Conservation (phyloP, 1,140 invertebrate genomes). For the Harpegnathos saltator region DNA sequence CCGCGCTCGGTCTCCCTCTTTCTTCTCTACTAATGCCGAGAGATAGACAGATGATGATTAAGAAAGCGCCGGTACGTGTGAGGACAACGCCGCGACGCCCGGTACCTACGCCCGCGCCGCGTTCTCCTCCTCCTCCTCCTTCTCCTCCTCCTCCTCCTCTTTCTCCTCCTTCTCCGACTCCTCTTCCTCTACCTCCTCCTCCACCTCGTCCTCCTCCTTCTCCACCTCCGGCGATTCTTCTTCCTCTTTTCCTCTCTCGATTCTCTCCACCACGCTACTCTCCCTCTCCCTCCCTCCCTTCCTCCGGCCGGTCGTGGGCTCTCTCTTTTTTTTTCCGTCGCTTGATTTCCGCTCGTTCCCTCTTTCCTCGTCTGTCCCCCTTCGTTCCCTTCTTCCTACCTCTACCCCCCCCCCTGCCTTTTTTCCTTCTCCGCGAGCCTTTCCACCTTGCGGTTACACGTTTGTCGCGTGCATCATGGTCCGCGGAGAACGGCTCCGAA, state of each 20-base stretch:
- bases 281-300: constrained; percentile 40
- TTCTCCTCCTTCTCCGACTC: not conserved
- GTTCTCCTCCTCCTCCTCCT: constrained; percentile 31
- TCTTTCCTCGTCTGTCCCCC: constrained; percentile 15
- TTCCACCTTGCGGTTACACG: constrained; percentile 51
- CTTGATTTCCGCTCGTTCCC: constrained; percentile 66
- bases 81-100: constrained; percentile 78
- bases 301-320: constrained; percentile 23
- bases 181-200: not conserved
- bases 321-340: constrained; percentile 50
- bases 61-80: constrained; percentile 83
- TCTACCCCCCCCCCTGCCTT: not conserved
- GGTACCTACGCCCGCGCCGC: constrained; percentile 29
- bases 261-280: constrained; percentile 58
- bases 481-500: constrained; percentile 31
- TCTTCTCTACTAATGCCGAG: constrained; percentile 79
- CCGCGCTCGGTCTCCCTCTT: constrained; percentile 48
- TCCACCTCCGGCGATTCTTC: constrained; percentile 54
- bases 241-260: constrained; percentile 64
- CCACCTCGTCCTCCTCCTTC: not conserved
- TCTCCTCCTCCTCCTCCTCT: not conserved
- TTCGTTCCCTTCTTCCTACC: not conserved
- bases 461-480: constrained; percentile 58
- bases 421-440: not conserved
- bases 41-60: constrained; percentile 86